These are phyloP conservation scores for Cisticola juncidis DNA, from an alignment of 2,113 vertebrate genomes.

Conservation along the genomic window DNA sequence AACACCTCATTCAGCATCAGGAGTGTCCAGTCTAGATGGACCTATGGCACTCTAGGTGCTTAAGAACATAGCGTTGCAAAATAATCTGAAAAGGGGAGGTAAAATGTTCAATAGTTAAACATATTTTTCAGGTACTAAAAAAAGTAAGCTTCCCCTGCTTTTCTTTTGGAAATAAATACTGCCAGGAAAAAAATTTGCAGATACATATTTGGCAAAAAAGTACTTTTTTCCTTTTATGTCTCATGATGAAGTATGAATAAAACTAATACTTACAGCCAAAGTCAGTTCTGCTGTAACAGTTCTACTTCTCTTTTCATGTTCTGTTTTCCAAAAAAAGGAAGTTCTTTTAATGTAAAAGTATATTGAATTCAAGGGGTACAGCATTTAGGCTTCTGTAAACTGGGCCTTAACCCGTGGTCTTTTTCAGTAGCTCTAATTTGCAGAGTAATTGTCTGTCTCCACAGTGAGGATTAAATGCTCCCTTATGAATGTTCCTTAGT, in stretches of 20 bases:
- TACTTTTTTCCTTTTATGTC: background rate
- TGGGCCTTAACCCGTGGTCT: background rate
- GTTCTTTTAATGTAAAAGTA: background rate
- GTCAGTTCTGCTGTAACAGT: background rate
- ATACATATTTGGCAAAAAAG: conserved; percentile 52
- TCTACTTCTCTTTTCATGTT: background rate
- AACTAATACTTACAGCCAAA: conserved; percentile 27
- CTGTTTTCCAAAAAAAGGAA: background rate
- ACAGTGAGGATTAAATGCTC: background rate
- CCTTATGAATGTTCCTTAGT: background rate
- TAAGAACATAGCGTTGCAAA: conserved; percentile 15
- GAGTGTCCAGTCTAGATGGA: background rate
- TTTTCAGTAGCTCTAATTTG: background rate
- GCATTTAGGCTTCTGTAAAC: background rate
- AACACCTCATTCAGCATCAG: background rate
- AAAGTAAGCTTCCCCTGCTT: accelerated
- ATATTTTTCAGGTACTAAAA: conserved; percentile 12
- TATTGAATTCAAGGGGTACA: background rate
- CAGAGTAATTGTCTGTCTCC: background rate
- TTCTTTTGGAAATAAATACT: conserved; percentile 27
- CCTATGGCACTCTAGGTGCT: background rate
- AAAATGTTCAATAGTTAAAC: conserved; percentile 38
- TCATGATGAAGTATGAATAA: conserved; percentile 48
- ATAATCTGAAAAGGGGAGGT: conserved; percentile 3
- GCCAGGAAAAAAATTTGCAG: conserved; percentile 55